phyloP scores from a whole-genome alignment of 1,140 invertebrate genomes.

The Calephelis nemesis region DNA sequence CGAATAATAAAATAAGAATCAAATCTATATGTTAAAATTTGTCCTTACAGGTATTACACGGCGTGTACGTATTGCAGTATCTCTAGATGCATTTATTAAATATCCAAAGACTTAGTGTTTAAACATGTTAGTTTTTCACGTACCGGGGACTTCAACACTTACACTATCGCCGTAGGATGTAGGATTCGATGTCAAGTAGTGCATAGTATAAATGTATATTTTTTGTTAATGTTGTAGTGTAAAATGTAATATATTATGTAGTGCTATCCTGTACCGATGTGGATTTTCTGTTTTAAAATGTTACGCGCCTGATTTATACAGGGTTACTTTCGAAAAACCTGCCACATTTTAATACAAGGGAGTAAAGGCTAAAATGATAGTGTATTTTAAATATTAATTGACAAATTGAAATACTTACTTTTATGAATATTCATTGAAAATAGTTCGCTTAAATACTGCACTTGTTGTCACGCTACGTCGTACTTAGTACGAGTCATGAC shows the following conservation, averaged over 20 bases:
- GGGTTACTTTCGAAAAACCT: too few species aligned
- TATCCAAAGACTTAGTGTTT: conserved; percentile 17
- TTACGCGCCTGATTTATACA: too few species aligned
- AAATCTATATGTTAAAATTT: background rate
- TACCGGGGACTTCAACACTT: background rate
- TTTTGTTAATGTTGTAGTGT: background rate
- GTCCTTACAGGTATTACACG: conserved; percentile 6
- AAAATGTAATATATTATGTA: background rate
- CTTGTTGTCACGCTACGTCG: too few species aligned
- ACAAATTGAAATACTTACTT: too few species aligned
- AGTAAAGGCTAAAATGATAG: too few species aligned
- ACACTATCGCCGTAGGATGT: background rate
- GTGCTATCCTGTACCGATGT: background rate
- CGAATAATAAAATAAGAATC: too few species aligned
- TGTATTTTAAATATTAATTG: too few species aligned
- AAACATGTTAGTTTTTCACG: conserved; percentile 5
- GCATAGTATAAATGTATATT: background rate
- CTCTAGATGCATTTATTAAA: conserved; percentile 11
- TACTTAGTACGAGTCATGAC: too few species aligned
- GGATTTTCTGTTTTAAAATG: too few species aligned
- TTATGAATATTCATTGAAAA: too few species aligned
- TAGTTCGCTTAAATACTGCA: too few species aligned
- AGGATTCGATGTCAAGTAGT: conserved; percentile 4
- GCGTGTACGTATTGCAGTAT: conserved; percentile 14
- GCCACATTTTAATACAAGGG: too few species aligned